Conservation (phyloP, 2,113 vertebrate genomes). For the Notarius quadriscutis region DNA sequence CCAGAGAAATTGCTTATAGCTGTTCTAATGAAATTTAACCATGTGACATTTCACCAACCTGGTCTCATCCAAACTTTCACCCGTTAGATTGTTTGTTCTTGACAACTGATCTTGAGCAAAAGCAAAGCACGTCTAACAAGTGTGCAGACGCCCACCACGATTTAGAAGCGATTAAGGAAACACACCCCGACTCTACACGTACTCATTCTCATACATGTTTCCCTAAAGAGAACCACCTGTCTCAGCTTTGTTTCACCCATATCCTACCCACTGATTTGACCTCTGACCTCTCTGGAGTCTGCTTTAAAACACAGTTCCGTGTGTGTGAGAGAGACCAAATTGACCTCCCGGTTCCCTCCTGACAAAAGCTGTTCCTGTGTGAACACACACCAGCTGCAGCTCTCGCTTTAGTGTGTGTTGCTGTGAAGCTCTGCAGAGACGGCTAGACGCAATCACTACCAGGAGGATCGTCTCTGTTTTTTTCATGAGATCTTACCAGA, state of each 20-base stretch:
- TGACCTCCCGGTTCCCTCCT: slow-evolving; percentile 62
- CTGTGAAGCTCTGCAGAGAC: slow-evolving; percentile 60
- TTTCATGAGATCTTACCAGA: slow-evolving; percentile 8
- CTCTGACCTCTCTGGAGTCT: slow-evolving; percentile 64
- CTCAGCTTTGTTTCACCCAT: slow-evolving; percentile 54
- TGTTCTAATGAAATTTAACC: background rate
- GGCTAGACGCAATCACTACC: slow-evolving; percentile 51
- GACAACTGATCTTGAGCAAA: background rate
- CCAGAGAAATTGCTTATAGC: background rate
- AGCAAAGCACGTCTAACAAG: slow-evolving; percentile 20
- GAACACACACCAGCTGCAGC: slow-evolving; percentile 39
- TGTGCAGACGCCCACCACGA: slow-evolving; percentile 2
- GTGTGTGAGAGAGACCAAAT: slow-evolving; percentile 41
- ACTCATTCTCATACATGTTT: slow-evolving; percentile 24
- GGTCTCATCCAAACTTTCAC: background rate
- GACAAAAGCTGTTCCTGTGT: slow-evolving; percentile 46
- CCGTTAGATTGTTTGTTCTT: background rate
- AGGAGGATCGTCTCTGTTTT: slow-evolving; percentile 48
- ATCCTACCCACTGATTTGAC: slow-evolving; percentile 63
- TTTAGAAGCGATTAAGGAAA: slow-evolving; percentile 1
- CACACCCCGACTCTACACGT: background rate
- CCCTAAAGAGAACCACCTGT: slow-evolving; percentile 69
- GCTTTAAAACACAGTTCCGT: slow-evolving; percentile 61
- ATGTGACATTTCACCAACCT: background rate
- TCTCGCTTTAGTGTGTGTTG: slow-evolving; percentile 42